These are phyloP conservation scores for Gadopsis marmoratus DNA, from an alignment of 2,797 vertebrate species.

Conservation along the genomic window DNA sequence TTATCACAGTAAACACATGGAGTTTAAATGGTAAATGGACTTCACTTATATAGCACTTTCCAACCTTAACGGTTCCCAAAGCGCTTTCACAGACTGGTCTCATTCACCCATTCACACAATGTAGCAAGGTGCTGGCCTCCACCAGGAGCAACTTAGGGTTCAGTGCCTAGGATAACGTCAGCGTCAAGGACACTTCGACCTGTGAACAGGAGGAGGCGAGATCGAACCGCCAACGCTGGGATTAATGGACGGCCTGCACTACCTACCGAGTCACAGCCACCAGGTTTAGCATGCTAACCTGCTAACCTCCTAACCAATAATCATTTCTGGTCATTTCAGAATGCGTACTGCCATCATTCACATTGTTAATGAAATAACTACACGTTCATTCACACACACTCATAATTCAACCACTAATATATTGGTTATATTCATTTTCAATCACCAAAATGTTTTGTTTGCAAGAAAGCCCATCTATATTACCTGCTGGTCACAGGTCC, in stretches of 20 bases:
- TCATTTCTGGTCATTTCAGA: neutral
- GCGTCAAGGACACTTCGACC: too few species aligned
- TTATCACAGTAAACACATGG: neutral
- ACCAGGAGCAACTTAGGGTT: too few species aligned
- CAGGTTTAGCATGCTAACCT: neutral
- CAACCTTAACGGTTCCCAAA: too few species aligned
- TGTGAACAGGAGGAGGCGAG: too few species aligned
- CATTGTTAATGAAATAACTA: neutral
- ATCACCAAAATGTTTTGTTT: neutral
- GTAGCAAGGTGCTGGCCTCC: too few species aligned
- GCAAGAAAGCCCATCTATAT: neutral
- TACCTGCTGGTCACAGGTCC: neutral
- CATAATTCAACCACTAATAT: neutral
- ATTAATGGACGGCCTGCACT: too few species aligned
- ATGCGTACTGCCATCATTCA: neutral
- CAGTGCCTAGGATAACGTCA: too few species aligned
- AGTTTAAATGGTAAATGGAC: neutral
- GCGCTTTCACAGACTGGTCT: too few species aligned
- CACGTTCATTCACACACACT: neutral
- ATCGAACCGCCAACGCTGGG: too few species aligned
- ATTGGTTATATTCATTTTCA: neutral
- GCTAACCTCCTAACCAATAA: neutral
- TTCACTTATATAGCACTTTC: too few species aligned
- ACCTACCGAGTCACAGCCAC: too few species aligned
- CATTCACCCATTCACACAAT: too few species aligned